These are phyloP conservation scores for Neocloeon triangulifer DNA, from an alignment of 1,140 invertebrate species.

Conservation along the genomic window DNA sequence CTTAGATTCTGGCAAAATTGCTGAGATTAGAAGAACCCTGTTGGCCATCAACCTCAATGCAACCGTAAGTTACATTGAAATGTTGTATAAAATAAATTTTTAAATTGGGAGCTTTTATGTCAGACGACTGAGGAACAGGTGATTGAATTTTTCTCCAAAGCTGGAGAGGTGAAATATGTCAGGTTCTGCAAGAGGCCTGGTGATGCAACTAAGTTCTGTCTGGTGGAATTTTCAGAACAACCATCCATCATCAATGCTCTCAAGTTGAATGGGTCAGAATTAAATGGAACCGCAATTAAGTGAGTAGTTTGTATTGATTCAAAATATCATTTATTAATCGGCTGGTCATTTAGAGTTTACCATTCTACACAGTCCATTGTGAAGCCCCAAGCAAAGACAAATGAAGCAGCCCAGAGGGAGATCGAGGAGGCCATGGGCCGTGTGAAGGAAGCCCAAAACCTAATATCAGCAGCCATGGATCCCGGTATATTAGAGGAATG, in stretches of 20 bases:
- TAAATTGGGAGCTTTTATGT: constrained; percentile 4
- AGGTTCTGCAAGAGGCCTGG: constrained; percentile 70
- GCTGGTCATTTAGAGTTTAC: too few species aligned
- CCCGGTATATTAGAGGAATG: constrained; percentile 18
- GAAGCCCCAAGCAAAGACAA: constrained; percentile 84
- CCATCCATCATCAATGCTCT: constrained; percentile 66
- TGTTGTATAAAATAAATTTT: constrained; percentile 1
- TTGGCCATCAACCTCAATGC: constrained; percentile 54
- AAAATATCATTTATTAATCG: constrained; percentile 5
- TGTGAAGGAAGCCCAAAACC: constrained; percentile 83
- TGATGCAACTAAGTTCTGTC: constrained; percentile 48
- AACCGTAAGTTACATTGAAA: constrained; percentile 19
- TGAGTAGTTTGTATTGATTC: constrained; percentile 10
- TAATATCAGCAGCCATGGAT: constrained; percentile 81
- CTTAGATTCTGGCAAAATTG: constrained; percentile 75
- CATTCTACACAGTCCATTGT: constrained; percentile 79
- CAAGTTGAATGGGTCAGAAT: constrained; percentile 54
- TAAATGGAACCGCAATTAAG: constrained; percentile 35
- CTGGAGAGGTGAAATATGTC: constrained; percentile 89
- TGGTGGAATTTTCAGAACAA: constrained; percentile 90
- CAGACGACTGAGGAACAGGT: constrained; percentile 39
- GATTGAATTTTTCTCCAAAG: constrained; percentile 63
- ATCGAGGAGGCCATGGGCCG: constrained; percentile 94
- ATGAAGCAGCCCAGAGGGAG: constrained; percentile 82
- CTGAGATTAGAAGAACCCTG: constrained; percentile 85